Percentiles rank a stretch among this genome's conserved stretches.
phyloP scores from a whole-genome alignment of 2,888 invertebrate genomes.

The Acleris holmiana region DNA sequence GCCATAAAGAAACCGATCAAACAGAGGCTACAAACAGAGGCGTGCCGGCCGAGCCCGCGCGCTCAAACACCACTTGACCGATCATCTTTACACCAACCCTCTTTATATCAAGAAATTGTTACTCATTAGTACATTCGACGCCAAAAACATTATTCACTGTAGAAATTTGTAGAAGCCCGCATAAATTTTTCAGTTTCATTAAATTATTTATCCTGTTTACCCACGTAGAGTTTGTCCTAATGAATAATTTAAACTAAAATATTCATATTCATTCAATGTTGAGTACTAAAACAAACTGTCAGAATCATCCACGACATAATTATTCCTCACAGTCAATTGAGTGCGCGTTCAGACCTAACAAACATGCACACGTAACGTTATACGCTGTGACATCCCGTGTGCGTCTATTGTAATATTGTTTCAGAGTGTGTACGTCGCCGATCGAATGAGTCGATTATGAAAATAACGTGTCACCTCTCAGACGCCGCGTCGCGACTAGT shows the following conservation, averaged over 20 bases:
- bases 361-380: slow-evolving; percentile 28
- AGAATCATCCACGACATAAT: slow-evolving; percentile 19
- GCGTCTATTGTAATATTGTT: slow-evolving; percentile 39
- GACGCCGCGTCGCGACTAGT: slow-evolving; percentile 45
- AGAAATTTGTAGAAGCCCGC: too few relatives aligned
- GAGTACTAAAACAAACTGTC: background rate
- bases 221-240: too few relatives aligned
- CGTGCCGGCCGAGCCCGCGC: slow-evolving; percentile 65
- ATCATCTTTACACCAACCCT: slow-evolving; percentile 60
- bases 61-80: slow-evolving; percentile 70
- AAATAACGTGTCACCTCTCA: slow-evolving; percentile 63
- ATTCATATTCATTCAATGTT: too few relatives aligned
- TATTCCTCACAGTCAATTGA: slow-evolving; percentile 30
- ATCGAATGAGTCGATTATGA: slow-evolving; percentile 64
- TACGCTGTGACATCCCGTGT: slow-evolving; percentile 22
- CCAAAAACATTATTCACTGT: background rate
- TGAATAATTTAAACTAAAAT: too few relatives aligned
- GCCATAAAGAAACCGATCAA: slow-evolving; percentile 76
- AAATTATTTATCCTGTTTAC: too few relatives aligned
- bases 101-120: slow-evolving; percentile 47
- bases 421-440: slow-evolving; percentile 39
- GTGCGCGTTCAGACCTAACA: slow-evolving; percentile 15
- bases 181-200: too few relatives aligned
- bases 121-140: slow-evolving; percentile 14
- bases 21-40: slow-evolving; percentile 73